These are phyloP conservation scores for Platerodrilus igneus DNA, from an alignment of 2,888 invertebrate genomes.

Conservation along the genomic window DNA sequence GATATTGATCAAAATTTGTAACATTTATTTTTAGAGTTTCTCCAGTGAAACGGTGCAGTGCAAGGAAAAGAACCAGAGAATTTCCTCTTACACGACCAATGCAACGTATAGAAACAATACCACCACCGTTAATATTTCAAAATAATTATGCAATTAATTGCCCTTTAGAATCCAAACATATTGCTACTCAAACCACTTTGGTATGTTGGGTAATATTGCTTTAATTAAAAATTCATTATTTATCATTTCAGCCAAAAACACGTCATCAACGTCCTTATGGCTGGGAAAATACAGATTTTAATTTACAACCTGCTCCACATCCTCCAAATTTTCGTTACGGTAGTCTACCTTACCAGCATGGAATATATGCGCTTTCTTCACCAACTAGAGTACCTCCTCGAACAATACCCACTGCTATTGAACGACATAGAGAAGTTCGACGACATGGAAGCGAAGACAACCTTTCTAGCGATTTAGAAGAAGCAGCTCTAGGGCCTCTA, in stretches of 20 bases:
- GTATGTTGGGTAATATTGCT: conserved; percentile 52
- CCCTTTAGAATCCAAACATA: conserved; percentile 51
- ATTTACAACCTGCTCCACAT: conserved; percentile 54
- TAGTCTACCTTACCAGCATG: conserved; percentile 62
- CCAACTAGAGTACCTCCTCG: conserved; percentile 59
- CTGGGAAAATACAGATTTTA: conserved; percentile 56
- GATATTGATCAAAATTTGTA: background rate
- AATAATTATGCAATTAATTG: conserved; percentile 29
- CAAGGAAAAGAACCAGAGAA: conserved; percentile 39
- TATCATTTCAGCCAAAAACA: conserved; percentile 61
- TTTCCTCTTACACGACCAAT: conserved; percentile 41
- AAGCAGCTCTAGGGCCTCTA: conserved; percentile 37
- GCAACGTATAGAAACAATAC: conserved; percentile 40
- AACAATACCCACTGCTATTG: conserved; percentile 66
- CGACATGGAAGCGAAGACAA: conserved; percentile 50
- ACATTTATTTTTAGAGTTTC: conserved; percentile 61
- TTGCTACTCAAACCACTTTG: conserved; percentile 75
- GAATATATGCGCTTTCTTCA: conserved; percentile 56
- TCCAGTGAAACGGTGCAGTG: conserved; percentile 60
- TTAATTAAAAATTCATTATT: background rate
- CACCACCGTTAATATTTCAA: conserved; percentile 48
- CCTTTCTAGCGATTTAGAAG: conserved; percentile 43
- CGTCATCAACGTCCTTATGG: conserved; percentile 71
- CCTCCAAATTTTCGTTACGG: conserved; percentile 62
- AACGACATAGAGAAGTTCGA: conserved; percentile 75